Evolutionary conservation across 2,888 invertebrate species (phyloP), one percentile per base, ranked within the genome.

Genomic region (Apomyelois bistriatella): DNA sequence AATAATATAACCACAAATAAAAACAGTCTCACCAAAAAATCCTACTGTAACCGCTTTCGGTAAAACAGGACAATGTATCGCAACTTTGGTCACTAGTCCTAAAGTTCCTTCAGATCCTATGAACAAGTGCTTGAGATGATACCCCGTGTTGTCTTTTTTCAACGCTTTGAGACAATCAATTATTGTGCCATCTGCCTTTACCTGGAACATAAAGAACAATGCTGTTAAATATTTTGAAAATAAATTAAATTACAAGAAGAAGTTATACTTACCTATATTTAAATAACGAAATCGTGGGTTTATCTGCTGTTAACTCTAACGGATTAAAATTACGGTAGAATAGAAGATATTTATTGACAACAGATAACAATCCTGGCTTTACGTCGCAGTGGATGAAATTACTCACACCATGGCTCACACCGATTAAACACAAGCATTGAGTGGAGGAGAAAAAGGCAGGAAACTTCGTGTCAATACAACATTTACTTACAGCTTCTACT

Each of bases 41-140:
- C 98, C 98, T 6, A 99, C 92, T 71, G 95, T 96, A 0, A 96
- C 91, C 1, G 97, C 93, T 61, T 93, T 93, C 0, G 99, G 97
- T 70, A 94, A 91, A 0, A 95, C 93, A 0, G 98, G 97, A 79
- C 99, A 99, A 53, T 97, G 94, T 57, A 99, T 94, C 1, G 97
- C 95, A 4, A 98, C 94, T 85, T 96, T 96, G 0, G 99, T 99
- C 6, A 99, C 94, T 4, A 99, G 80, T 10, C 99, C 99, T 50
- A 99, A 88, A 0, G 98, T 98, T 46, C 99, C 99, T 88, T 99
- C 99, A 0, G 98, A 97, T 10, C 99, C 99, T 66, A 99, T 97
- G 76, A 99, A 99, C 56, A 99, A 83, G 82, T 99, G 98, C 75
- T 98, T 98, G 66, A 99, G 85, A 76, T 99, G 98, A 76, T 98